Evolutionary conservation across 2,113 vertebrate species (phyloP).

Genomic region (Mobula birostris): DNA sequence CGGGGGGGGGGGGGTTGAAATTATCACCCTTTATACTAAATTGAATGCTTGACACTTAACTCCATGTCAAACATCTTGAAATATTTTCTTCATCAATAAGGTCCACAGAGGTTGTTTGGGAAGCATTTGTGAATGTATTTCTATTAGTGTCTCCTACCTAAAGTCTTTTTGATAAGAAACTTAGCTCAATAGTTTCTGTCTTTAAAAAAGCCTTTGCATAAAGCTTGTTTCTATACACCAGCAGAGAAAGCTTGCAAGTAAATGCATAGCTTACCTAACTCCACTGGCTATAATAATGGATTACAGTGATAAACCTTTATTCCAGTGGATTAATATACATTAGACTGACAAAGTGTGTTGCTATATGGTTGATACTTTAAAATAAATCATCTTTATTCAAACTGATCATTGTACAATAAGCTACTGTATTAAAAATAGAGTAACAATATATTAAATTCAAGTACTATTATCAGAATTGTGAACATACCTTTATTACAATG

Average conservation of each 20-base stretch:
- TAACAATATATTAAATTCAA: not conserved
- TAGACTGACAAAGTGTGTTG: not conserved
- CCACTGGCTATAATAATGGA: not conserved
- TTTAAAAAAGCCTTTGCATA: not conserved
- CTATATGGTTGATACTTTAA: not conserved
- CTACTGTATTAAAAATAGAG: not conserved
- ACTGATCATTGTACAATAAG: not conserved
- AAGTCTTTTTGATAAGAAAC: not conserved
- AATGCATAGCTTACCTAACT: not conserved
- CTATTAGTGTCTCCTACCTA: not conserved
- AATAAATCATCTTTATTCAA: not conserved
- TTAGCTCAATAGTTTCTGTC: not conserved
- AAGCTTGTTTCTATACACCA: not conserved
- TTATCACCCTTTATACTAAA: not conserved
- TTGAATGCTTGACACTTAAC: not conserved
- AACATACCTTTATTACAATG: conserved; percentile 18
- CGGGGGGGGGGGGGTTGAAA: not conserved
- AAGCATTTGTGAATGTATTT: not conserved
- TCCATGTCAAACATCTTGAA: not conserved
- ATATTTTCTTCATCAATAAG: not conserved
- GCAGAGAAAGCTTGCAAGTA: not conserved
- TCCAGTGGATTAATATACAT: conserved; percentile 5
- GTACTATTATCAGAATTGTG: not conserved
- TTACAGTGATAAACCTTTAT: not conserved
- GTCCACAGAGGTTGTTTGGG: not conserved